phyloP scores from a whole-genome alignment of 2,113 vertebrate species.

The Boleophthalmus pectinirostris region DNA sequence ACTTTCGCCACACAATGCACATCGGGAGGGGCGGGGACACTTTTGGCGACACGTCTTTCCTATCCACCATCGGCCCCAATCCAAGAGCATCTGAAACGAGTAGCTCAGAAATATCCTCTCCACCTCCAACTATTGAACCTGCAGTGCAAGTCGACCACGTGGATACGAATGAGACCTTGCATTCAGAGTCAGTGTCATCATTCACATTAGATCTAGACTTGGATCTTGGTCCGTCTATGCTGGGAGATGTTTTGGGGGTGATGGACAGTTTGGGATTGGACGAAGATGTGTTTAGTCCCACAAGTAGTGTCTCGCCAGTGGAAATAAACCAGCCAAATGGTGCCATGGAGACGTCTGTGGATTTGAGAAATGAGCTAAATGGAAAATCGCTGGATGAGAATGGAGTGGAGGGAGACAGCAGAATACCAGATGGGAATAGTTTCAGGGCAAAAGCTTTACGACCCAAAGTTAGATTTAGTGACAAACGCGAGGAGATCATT shows the following conservation, averaged over 20 bases:
- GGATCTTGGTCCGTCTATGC: conserved; percentile 80
- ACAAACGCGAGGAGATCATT: conserved; percentile 80
- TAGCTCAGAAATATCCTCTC: conserved; percentile 9
- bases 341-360: conserved; percentile 33
- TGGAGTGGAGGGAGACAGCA: conserved; percentile 49
- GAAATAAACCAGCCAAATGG: conserved; percentile 43
- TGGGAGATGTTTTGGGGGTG: conserved; percentile 83
- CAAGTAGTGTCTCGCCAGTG: conserved; percentile 15
- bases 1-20: conserved; percentile 91
- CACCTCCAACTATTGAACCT: conserved; percentile 24
- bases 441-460: conserved; percentile 70
- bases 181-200: conserved; percentile 72
- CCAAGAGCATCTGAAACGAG: conserved; percentile 43
- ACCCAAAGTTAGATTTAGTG: conserved; percentile 81
- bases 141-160: conserved; percentile 35
- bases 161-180: conserved; percentile 52
- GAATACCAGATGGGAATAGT: conserved; percentile 67
- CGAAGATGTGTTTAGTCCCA: conserved; percentile 46
- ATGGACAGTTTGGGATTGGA: conserved; percentile 76
- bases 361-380: conserved; percentile 57
- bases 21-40: conserved; percentile 87
- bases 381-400: conserved; percentile 57
- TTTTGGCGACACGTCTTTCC: conserved; percentile 90
- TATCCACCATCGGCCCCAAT: conserved; percentile 78
- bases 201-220: conserved; percentile 82